Evolutionary conservation across 2,888 invertebrate species (phyloP), one percentile per base, ranked within the genome.

Genomic region (Octonoba sinensis): DNA sequence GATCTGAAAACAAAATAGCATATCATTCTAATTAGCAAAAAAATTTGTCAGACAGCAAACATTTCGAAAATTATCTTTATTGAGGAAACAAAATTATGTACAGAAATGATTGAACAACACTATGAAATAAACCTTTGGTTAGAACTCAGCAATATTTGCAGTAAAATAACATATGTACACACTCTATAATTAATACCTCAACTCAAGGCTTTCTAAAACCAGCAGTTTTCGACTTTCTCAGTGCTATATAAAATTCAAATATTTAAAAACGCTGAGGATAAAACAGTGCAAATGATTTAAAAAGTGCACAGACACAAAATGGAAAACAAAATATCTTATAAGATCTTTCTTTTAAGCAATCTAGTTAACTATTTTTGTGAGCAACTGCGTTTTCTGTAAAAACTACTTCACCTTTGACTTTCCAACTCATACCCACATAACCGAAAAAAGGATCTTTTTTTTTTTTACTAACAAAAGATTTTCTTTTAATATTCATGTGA

Each of bases 21-120:
- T n/a, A n/a, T n/a, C n/a, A n/a, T n/a, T n/a, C n/a, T n/a, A n/a
- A n/a, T n/a, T n/a, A n/a, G n/a, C n/a, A 16, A 54, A 54, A 57
- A 3, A 22, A 8, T 12, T 20, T 18, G 3, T 13, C 18, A 62
- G 15, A 18, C 15, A 44, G 8, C 44, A 66, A 78, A 78, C 76
- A 72, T 79, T 79, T 73, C 57, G 54, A 79, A 79, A 79, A 73
- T 79, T 67, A 79, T 54, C 54, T 79, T 79, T 79, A 79, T 79
- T 79, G 36, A 79, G 69, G 54, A 73, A 79, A 79, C 79, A 51
- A 47, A 65, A 73, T 62, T 79, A 79, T 79, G 60, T 79, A 79
- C 79, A 79, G 66, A 73, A 79, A 59, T 78, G 16, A 66, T 49
- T 57, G 44, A 54, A 69, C 22, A 49, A 47, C 22, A 44, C 59